Evolutionary conservation across 2,797 vertebrate genomes (phyloP), one percentile per base, ranked within the genome.

Genomic region (Acanthopagrus latus): DNA sequence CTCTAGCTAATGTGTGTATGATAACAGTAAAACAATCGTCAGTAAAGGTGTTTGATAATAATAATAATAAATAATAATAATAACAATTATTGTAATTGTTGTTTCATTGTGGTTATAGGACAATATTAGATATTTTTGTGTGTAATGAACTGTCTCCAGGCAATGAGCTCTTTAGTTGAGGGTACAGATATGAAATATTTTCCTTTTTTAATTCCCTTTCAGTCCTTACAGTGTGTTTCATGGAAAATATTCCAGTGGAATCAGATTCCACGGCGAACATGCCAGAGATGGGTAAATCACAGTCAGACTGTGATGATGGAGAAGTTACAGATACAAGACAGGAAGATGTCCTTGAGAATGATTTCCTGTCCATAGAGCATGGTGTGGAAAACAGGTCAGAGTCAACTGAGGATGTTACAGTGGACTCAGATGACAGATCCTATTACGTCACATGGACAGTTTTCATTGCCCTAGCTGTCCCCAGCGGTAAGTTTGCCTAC

Each of bases 381-480:
- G 27, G 68, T 51, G 54, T 66, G 54, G 66, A 76, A 59, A 85
- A 66, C 2, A 64, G 70, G 43, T 78, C 73, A 29, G 41, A 23
- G 48, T 79, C 85, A 82, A 18, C 27, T 3, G 60, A 75, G 29
- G 44, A 84, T 29, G 56, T 64, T 23, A n/a, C 38, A 38, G n/a
- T 51, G 41, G 64, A 18, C 59, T 54, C 48, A 52, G 71, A 82
- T 60, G 81, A 81, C 71, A 68, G 81, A 70, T 83, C 81, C 69
- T 81, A 85, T 81, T 60, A 83, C 56, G 81, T 94, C 75, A 92
- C 81, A 58, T 94, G 87, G 85, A 92, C 85, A 43, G 76, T 95
- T 74, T 85, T 67, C 70, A 88, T 93, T 18, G 91, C 85, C 21
- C 41, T 95, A 23, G 91, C 93, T 38, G n/a, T 95, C 29, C 88